A percentile compares a stretch with the other conserved stretches of the same genome.
Conservation (phyloP, 2,888 invertebrate genomes). For the Drosophila diplacantha region DNA sequence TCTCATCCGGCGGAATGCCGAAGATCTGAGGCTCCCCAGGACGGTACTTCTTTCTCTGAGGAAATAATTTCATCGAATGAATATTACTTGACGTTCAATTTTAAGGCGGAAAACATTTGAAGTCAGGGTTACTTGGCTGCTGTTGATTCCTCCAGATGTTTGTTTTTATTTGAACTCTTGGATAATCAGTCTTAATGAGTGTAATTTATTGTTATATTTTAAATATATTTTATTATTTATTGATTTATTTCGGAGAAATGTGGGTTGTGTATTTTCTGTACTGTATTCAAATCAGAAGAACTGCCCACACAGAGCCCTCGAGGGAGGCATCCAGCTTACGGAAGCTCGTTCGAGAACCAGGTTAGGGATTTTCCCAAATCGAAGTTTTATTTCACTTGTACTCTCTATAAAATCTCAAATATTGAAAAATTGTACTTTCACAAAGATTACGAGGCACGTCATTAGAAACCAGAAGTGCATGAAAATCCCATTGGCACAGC, state of each 20-base stretch:
- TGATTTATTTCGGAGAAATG: no score
- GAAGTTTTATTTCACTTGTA: no score
- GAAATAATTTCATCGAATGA: neutral
- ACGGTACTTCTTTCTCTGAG: neutral
- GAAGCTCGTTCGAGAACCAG: neutral
- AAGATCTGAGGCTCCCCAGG: constrained; percentile 25
- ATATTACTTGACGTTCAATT: neutral
- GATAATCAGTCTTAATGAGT: no score
- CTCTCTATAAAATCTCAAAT: neutral
- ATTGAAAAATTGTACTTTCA: neutral
- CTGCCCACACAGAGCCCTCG: no score
- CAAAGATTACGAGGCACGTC: neutral
- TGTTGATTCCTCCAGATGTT: no score
- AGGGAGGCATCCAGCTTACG: neutral
- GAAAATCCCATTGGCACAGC: constrained; percentile 25
- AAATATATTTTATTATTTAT: no score
- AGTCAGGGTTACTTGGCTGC: no score
- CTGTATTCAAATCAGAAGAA: neutral
- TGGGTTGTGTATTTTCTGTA: no score
- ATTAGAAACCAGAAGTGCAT: constrained; percentile 26
- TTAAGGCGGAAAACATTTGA: no score
- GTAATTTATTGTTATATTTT: no score
- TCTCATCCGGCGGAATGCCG: constrained; percentile 27
- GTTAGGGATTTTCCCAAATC: neutral
- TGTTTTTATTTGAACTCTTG: no score